Conservation (phyloP, 2,888 invertebrate species). For the Dynastes grantii region DNA sequence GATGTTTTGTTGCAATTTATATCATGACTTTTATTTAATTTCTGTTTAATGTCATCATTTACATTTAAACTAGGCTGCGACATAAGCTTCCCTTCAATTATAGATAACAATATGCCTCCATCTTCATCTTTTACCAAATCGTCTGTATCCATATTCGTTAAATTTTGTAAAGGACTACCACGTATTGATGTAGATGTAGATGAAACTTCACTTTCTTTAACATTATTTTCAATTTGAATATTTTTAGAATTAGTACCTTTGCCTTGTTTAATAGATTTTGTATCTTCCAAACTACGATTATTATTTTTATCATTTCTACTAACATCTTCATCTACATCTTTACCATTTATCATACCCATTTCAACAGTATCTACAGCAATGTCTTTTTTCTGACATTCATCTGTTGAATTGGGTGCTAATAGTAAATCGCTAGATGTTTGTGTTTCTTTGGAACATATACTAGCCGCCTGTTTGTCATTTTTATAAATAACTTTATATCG, state of each 20-base stretch:
- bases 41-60: not conserved
- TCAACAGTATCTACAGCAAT: constrained; percentile 8
- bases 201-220: constrained; percentile 12
- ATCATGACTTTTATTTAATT: constrained; percentile 1
- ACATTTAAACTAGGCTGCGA: not conserved
- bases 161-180: not conserved
- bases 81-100: constrained; percentile 40
- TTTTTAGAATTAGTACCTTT: not conserved
- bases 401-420: not conserved
- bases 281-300: not conserved
- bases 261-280: not conserved
- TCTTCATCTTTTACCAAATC: constrained; percentile 26
- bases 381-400: not conserved
- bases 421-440: not conserved
- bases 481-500: not conserved
- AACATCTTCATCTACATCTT: not conserved
- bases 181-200: not conserved
- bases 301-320: not conserved
- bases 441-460: not conserved
- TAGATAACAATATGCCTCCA: constrained; percentile 26
- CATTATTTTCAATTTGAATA: not conserved
- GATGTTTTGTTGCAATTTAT: not conserved
- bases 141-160: not conserved
- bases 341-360: not conserved
- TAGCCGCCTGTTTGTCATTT: not conserved